Base-by-base conservation (phyloP, 2,888 invertebrate genomes). In the Phania funesta region DNA sequence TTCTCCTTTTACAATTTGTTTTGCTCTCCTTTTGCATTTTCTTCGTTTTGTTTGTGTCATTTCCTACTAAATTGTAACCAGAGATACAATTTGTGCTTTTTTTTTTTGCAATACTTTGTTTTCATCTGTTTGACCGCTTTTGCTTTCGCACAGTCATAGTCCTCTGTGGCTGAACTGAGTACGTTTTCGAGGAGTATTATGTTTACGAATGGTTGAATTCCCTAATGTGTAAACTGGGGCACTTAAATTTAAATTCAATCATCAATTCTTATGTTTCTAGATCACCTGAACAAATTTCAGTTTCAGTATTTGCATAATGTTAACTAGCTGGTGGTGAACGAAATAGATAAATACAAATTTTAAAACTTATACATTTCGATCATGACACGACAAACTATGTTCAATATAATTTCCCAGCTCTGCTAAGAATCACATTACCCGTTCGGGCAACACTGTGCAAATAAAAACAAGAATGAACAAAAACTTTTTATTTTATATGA, bases 11-110 rank as follows among this genome's bases (percentile, higher is more conserved):
- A 11, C 13, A 41, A 35, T 56, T 65, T 16, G 56, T 64, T 32
- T 44, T n/a, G 29, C 11, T 32, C 20, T 44, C 48, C 48, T 58
- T 38, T 32, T 13, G 9, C 18, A 56, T 64, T 80, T 80, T 68
- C 56, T 44, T 68, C 18, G 24, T 70, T 54, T 62, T 73, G 32
- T 71, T 78, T 74, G 46, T 38, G 38, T 83, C 62, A 76, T 83
- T 78, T 76, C 68, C 84, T 84, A 64, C 56, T 75, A 74, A 77
- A 80, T 77, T 84, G 83, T 80, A 85, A 84, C 81, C 67, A 67
- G 81, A 67, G 81, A 83, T 85, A 77, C 80, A 80, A 74, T 65
- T 84, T 83, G 58, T 73, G 65, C 18, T 56, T 64, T 54, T n/a
- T n/a, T n/a, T n/a, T n/a, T n/a, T n/a, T n/a, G n/a, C n/a, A n/a